Evolutionary conservation across 2,113 vertebrate species (phyloP).

Genomic region (Emydocephalus ijimae): DNA sequence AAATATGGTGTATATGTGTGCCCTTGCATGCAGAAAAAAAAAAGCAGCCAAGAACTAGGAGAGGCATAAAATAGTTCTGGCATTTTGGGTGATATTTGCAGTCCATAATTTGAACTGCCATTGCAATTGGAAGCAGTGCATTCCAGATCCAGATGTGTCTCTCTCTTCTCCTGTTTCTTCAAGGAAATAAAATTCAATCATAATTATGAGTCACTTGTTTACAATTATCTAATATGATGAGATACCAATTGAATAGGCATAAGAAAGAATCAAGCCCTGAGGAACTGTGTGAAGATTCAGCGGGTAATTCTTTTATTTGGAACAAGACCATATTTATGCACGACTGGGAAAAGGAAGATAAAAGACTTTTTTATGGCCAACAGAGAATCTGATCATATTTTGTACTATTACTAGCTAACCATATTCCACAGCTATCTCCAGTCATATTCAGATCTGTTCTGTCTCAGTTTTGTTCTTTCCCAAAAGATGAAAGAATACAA

Average conservation of each 20-base stretch:
- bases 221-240: background rate
- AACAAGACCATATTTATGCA: background rate
- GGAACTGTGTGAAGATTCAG: background rate
- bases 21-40: background rate
- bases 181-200: background rate
- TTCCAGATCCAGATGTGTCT: background rate
- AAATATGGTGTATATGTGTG: slow-evolving; percentile 11
- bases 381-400: background rate
- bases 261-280: background rate
- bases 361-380: background rate
- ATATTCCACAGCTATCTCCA: background rate
- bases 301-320: background rate
- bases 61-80: slow-evolving; percentile 5
- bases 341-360: background rate
- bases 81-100: background rate
- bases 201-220: background rate
- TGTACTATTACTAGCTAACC: background rate
- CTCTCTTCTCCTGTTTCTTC: background rate
- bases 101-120: background rate
- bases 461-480: too few species aligned
- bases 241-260: background rate
- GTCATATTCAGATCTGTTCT: background rate
- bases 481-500: too few species aligned
- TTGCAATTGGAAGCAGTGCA: background rate
- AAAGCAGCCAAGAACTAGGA: slow-evolving; percentile 15